A percentile compares a stretch with the other conserved stretches of the same genome.
Evolutionary conservation across 2,888 invertebrate species (phyloP).

Genomic region (Mamestra brassicae): DNA sequence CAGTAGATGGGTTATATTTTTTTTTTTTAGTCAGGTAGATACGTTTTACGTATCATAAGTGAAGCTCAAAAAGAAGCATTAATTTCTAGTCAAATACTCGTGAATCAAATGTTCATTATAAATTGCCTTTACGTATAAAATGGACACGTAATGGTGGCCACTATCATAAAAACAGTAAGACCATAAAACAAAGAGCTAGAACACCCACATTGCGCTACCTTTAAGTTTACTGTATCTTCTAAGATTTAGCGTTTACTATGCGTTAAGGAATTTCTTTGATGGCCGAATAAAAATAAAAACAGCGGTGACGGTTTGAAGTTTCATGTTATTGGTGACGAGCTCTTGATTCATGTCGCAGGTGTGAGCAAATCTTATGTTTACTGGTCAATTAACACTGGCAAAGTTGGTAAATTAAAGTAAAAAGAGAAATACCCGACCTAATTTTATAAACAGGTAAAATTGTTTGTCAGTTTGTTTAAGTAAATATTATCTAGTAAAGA

Average conservation of each 20-base stretch:
- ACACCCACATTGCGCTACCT: constrained; percentile 80
- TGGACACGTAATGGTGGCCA: constrained; percentile 71
- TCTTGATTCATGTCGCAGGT: not conserved
- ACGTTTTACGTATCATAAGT: constrained; percentile 7
- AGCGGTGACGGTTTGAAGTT: not conserved
- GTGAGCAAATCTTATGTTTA: not conserved
- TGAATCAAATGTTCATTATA: constrained; percentile 62
- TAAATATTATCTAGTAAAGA: too few species aligned
- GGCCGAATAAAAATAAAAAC: constrained; percentile 7
- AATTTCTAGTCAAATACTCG: constrained; percentile 42
- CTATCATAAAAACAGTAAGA: constrained; percentile 80
- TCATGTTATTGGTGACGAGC: not conserved
- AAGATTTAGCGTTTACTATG: constrained; percentile 40
- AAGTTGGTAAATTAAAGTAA: too few species aligned
- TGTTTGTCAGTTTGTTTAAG: not conserved
- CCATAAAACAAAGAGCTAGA: constrained; percentile 81
- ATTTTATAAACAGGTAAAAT: not conserved
- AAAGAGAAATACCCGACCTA: too few species aligned
- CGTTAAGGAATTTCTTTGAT: constrained; percentile 18
- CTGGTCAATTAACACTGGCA: too few species aligned
- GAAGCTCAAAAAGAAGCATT: constrained; percentile 37
- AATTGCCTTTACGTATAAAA: constrained; percentile 59
- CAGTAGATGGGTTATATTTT: too few species aligned
- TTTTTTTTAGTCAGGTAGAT: not conserved
- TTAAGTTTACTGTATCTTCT: constrained; percentile 73